These are phyloP conservation scores for Actinemys pallida DNA, from an alignment of 2,113 vertebrate genomes.

Conservation along the genomic window DNA sequence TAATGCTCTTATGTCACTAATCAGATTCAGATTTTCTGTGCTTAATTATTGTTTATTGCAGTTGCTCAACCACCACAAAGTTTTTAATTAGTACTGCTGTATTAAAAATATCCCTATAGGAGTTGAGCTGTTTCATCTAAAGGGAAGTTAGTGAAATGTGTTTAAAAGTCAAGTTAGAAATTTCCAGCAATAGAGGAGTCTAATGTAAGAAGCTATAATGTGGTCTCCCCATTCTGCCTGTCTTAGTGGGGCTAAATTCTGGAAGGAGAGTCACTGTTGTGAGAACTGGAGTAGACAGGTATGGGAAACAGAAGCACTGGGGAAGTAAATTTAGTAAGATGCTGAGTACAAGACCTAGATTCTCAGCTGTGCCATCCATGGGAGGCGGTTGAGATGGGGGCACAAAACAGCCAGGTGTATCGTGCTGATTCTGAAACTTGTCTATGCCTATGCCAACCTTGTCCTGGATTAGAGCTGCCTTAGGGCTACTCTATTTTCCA, in stretches of 20 bases:
- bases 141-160: neutral
- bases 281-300: neutral
- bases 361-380: neutral
- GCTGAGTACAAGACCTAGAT: neutral
- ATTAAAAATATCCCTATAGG: slow-evolving; percentile 13
- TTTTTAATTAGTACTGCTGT: neutral
- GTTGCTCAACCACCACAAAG: neutral
- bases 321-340: slow-evolving; percentile 32
- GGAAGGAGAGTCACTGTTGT: neutral
- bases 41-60: slow-evolving; percentile 16
- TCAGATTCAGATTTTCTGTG: neutral
- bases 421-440: slow-evolving; percentile 16
- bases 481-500: neutral
- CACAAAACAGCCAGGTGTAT: neutral
- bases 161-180: slow-evolving; percentile 5
- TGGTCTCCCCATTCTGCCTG: neutral
- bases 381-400: neutral
- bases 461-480: neutral
- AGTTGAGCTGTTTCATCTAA: slow-evolving; percentile 6
- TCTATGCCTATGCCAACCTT: neutral
- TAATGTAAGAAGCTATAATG: slow-evolving; percentile 10
- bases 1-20: neutral
- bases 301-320: neutral
- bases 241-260: neutral
- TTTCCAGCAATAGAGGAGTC: neutral